These are phyloP conservation scores for Diprion similis DNA, from an alignment of 1,140 invertebrate genomes.

Conservation along the genomic window DNA sequence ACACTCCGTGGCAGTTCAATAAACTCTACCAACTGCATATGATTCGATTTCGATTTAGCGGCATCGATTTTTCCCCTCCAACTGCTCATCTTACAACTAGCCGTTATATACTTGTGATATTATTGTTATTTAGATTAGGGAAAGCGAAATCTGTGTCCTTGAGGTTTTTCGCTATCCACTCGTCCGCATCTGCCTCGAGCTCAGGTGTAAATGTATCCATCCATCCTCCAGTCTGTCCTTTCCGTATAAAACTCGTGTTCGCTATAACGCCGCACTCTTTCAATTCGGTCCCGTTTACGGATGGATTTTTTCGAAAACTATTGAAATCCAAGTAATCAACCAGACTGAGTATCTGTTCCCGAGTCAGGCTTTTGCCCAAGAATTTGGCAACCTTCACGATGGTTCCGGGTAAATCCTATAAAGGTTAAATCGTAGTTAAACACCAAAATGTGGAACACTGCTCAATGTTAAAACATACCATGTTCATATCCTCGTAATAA, in stretches of 20 bases:
- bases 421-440: conserved; percentile 32
- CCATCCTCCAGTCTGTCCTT: conserved; percentile 70
- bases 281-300: conserved; percentile 70
- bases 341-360: conserved; percentile 63
- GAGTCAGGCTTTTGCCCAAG: conserved; percentile 64
- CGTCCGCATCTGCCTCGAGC: conserved; percentile 65
- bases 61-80: too few relatives aligned
- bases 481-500: conserved; percentile 82
- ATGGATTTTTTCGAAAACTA: conserved; percentile 76
- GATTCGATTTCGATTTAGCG: too few relatives aligned
- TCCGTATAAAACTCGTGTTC: conserved; percentile 67
- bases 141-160: conserved; percentile 65
- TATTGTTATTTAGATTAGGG: conserved; percentile 47
- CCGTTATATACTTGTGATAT: too few relatives aligned
- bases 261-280: conserved; percentile 65
- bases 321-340: conserved; percentile 73
- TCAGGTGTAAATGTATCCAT: conserved; percentile 68
- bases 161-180: conserved; percentile 70
- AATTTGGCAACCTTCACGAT: conserved; percentile 67
- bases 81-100: too few relatives aligned
- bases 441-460: background rate
- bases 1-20: too few relatives aligned
- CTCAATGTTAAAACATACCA: conserved; percentile 53
- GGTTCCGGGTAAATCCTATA: conserved; percentile 63
- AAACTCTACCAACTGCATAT: too few relatives aligned